Conservation (phyloP, 2,113 vertebrate genomes). For the Nerophis ophidion region DNA sequence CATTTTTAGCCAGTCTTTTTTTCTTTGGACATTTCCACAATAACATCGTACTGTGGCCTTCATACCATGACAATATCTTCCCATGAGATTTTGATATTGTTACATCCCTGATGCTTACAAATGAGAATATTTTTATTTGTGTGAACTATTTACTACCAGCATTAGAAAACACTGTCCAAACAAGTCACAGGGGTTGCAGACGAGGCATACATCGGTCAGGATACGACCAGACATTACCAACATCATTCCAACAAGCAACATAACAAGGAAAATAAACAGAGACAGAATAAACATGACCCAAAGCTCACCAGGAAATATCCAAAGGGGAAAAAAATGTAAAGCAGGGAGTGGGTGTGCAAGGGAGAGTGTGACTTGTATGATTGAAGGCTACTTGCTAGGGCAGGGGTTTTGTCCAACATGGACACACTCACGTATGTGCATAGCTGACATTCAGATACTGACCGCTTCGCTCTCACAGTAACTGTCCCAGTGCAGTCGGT, state of each 20-base stretch:
- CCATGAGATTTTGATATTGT: too few relatives aligned
- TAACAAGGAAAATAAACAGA: constrained; percentile 30
- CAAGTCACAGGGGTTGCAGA: constrained; percentile 17
- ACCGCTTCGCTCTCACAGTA: constrained; percentile 94
- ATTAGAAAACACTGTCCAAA: constrained; percentile 33
- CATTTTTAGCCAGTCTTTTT: too few relatives aligned
- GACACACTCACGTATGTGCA: constrained; percentile 23
- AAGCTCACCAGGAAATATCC: constrained; percentile 33
- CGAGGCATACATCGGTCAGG: constrained; percentile 28
- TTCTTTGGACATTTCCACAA: too few relatives aligned
- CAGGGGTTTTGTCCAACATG: constrained; percentile 8
- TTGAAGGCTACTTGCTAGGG: constrained; percentile 7
- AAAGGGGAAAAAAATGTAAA: constrained; percentile 19
- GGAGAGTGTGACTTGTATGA: constrained; percentile 13
- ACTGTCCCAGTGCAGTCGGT: constrained; percentile 90
- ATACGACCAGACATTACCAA: constrained; percentile 41
- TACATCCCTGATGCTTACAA: too few relatives aligned
- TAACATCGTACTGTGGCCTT: too few relatives aligned
- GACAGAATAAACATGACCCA: constrained; percentile 27
- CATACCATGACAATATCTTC: too few relatives aligned
- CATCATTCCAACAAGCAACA: constrained; percentile 26
- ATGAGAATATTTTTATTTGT: neutral
- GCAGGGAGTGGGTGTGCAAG: constrained; percentile 10
- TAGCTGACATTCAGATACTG: constrained; percentile 73
- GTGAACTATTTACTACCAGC: neutral